Evolutionary conservation across 2,797 vertebrate species (phyloP).

Genomic region (Mormyrops attenuatus): DNA sequence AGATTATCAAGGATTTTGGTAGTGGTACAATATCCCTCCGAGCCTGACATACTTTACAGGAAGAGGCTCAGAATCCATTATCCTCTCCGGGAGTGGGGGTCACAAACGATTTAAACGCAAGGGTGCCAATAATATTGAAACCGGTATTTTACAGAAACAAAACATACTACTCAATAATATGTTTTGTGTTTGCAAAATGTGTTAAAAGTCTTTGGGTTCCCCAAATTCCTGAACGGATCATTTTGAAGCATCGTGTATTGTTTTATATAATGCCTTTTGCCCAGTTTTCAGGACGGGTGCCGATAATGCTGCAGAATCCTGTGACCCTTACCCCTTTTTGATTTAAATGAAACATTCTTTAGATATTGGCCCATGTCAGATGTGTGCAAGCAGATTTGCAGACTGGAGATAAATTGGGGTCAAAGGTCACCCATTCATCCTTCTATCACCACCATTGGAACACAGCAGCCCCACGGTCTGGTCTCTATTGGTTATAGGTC

Average conservation of each 20-base stretch:
- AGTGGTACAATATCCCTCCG: neutral
- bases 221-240: neutral
- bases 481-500: neutral
- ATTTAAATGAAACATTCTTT: neutral
- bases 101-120: neutral
- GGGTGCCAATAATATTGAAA: neutral
- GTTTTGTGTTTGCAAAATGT: neutral
- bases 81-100: neutral
- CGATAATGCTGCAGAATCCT: neutral
- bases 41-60: neutral
- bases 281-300: neutral
- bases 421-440: neutral
- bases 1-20: neutral
- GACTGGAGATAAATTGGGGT: neutral
- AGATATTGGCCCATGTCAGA: neutral
- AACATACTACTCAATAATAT: neutral
- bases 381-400: neutral
- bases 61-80: neutral
- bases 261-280: neutral
- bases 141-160: neutral
- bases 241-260: neutral
- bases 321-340: neutral
- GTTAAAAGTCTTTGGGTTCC: neutral
- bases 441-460: neutral
- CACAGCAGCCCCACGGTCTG: neutral